phyloP scores from a whole-genome alignment of 92 coral and sea anemone genomes.

The Palythoa grandiflora region DNA sequence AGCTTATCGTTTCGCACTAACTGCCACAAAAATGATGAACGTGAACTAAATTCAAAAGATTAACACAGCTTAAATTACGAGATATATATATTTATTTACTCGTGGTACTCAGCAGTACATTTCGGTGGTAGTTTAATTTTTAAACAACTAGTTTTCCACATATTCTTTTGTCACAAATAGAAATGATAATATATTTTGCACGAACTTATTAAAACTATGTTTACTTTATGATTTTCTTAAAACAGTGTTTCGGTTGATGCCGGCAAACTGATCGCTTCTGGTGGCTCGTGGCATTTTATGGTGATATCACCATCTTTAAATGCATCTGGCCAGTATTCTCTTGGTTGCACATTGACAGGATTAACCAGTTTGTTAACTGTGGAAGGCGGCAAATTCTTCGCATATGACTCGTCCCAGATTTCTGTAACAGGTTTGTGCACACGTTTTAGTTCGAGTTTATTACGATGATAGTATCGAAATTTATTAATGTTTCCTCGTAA shows the following conservation, averaged over 20 bases:
- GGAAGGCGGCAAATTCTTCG: neutral
- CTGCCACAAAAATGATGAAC: constrained; percentile 1
- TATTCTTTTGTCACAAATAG: neutral
- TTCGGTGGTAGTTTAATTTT: neutral
- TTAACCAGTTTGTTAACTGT: neutral
- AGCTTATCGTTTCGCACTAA: neutral
- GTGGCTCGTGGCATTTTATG: neutral
- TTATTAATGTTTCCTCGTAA: no score
- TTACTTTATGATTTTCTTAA: neutral
- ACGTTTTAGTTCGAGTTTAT: neutral
- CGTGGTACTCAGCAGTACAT: neutral
- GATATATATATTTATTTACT: neutral
- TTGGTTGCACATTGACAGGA: neutral
- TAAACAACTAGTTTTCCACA: neutral
- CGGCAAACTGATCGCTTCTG: neutral
- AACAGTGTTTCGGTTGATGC: neutral
- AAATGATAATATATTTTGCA: neutral
- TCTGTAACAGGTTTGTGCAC: neutral
- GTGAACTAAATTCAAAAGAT: neutral
- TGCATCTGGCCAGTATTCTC: neutral
- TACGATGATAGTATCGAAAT: no score
- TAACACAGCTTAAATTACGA: no score
- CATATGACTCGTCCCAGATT: neutral
- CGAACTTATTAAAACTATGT: neutral
- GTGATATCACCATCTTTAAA: neutral